Base-by-base conservation (phyloP, 1,140 invertebrate genomes). In the Tyrophagus putrescentiae region DNA sequence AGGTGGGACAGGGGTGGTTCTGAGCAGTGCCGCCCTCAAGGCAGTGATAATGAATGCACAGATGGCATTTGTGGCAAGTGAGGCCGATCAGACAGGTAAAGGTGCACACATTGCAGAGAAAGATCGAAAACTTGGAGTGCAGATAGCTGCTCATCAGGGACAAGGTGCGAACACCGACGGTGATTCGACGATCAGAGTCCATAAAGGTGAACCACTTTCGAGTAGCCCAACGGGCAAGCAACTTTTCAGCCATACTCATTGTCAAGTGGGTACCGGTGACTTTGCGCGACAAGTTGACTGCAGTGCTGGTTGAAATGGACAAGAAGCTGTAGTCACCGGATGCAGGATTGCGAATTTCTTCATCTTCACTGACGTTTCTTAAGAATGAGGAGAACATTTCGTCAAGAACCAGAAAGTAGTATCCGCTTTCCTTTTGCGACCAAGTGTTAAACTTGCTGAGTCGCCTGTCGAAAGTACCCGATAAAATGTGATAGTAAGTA, bases 281-380 rank as follows among this genome's bases (percentile, higher is more conserved):
- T n/a, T 28, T 54, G 13, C 52, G 52, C n/a, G 52, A 31, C 28
- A 54, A 36, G 25, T 54, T 54, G 31, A 27, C 25, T 1, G 52
- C 52, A 13, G 27, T 11, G 9, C 31, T 54, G 9, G 18, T 54
- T 3, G 31, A 31, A 31, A 54, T 29, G 21, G 52, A 13, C 27
- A 54, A 3, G 25, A 27, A 27, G 18, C 27, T 5, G 25, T 32
- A 3, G 11, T 27, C 4, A 31, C 32, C n/a, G 21, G 3, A 13
- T 3, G 32, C 52, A 4, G 13, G 3, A 25, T 54, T 23, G n/a
- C n/a, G n/a, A 28, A 27, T 27, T 4, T 32, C 27, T 3, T 32
- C 27, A 25, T 11, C 4, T 11, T 54, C 28, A 34, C 2, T 52
- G 16, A 34, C 3, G 16, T n/a, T n/a, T n/a, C n/a, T n/a, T n/a